Conservation (phyloP, 2,888 invertebrate species). For the Caenorhabditis japonica region DNA sequence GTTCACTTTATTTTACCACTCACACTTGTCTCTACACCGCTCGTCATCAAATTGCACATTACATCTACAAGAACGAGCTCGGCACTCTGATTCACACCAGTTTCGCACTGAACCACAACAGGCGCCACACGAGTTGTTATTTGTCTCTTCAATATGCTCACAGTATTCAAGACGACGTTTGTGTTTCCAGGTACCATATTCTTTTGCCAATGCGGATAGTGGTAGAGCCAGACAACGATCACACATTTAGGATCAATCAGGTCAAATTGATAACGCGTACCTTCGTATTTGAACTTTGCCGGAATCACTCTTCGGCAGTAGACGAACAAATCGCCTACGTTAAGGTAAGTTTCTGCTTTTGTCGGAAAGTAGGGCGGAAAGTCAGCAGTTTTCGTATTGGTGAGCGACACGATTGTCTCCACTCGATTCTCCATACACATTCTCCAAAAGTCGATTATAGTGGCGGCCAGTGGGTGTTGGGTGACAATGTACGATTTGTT, state of each 20-base stretch:
- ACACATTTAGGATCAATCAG: too few species aligned
- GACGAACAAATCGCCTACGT: slow-evolving; percentile 9
- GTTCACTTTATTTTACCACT: too few species aligned
- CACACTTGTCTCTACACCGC: not conserved
- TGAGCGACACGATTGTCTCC: slow-evolving; percentile 9
- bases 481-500: slow-evolving; percentile 16
- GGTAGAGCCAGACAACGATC: slow-evolving; percentile 10
- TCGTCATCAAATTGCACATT: slow-evolving; percentile 11
- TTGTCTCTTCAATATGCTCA: slow-evolving; percentile 11
- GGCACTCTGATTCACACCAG: slow-evolving; percentile 22
- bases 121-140: slow-evolving; percentile 5
- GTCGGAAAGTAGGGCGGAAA: slow-evolving; percentile 13
- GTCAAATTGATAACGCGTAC: too few species aligned
- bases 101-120: slow-evolving; percentile 25
- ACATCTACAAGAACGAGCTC: slow-evolving; percentile 28
- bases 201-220: slow-evolving; percentile 12
- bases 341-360: slow-evolving; percentile 5
- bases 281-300: slow-evolving; percentile 1
- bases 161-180: slow-evolving; percentile 13
- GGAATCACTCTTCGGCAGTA: slow-evolving; percentile 8
- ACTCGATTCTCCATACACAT: slow-evolving; percentile 13
- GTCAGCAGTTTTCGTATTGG: not conserved
- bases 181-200: slow-evolving; percentile 13
- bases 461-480: slow-evolving; percentile 13
- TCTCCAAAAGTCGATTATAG: slow-evolving; percentile 18